These are phyloP conservation scores for Dryococelus australis DNA, from an alignment of 2,888 invertebrate species.

Conservation along the genomic window DNA sequence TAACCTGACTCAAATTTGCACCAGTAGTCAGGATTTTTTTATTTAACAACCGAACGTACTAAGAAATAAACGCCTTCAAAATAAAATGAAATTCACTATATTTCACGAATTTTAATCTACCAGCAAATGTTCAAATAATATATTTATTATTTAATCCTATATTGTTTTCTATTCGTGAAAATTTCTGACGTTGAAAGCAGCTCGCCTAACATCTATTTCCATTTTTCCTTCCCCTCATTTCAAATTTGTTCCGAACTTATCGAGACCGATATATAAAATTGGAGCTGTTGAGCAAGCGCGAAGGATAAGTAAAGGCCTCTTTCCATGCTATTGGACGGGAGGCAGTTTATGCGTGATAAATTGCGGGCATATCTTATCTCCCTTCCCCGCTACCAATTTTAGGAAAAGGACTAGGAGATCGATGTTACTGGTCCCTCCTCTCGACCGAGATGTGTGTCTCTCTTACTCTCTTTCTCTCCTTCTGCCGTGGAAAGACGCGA, in stretches of 20 bases:
- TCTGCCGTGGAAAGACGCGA: neutral
- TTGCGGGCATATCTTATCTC: constrained; percentile 11
- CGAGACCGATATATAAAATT: neutral
- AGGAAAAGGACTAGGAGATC: neutral
- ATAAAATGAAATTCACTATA: no score
- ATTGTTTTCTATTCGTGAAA: neutral
- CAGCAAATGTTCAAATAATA: no score
- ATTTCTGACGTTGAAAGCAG: neutral
- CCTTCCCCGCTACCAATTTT: constrained; percentile 6
- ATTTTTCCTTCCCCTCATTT: neutral
- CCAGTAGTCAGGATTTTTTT: no score
- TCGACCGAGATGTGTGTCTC: neutral
- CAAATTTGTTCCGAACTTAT: constrained; percentile 3
- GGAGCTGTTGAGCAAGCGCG: constrained; percentile 9
- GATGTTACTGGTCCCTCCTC: neutral
- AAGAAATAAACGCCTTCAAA: no score
- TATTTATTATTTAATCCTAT: no score
- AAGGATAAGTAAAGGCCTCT: constrained; percentile 16
- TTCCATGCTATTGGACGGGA: constrained; percentile 8
- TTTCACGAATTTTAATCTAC: no score
- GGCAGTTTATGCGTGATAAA: constrained; percentile 3
- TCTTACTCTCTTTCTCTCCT: neutral
- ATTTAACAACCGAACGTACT: no score
- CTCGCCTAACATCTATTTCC: neutral
- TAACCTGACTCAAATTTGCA: no score